phyloP scores from a whole-genome alignment of 2,113 vertebrate genomes.

The Nanorana parkeri region DNA sequence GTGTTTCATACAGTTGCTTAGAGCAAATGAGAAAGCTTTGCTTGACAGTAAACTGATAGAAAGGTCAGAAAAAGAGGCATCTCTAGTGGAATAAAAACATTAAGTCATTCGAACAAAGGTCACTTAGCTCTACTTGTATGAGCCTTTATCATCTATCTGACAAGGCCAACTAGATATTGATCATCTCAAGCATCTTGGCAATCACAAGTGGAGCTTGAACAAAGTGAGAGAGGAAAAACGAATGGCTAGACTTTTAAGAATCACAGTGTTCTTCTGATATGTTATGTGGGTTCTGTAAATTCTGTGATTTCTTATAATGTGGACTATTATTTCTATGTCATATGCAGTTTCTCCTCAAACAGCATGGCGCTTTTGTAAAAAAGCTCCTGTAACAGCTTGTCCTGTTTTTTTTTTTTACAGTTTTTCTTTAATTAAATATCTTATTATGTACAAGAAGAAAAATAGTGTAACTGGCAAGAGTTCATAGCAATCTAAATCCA shows the following conservation, averaged over 20 bases:
- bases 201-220: slow-evolving; percentile 56
- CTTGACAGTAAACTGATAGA: slow-evolving; percentile 68
- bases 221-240: slow-evolving; percentile 43
- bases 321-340: slow-evolving; percentile 26
- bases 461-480: neutral
- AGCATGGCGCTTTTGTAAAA: slow-evolving; percentile 15
- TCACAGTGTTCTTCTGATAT: slow-evolving; percentile 30
- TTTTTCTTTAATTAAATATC: slow-evolving; percentile 11
- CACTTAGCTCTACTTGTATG: slow-evolving; percentile 75
- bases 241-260: slow-evolving; percentile 51
- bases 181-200: slow-evolving; percentile 62
- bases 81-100: slow-evolving; percentile 59
- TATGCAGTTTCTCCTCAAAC: slow-evolving; percentile 26
- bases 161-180: slow-evolving; percentile 80
- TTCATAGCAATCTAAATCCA: neutral
- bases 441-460: slow-evolving; percentile 4
- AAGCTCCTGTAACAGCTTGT: neutral
- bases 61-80: slow-evolving; percentile 69
- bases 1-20: slow-evolving; percentile 35
- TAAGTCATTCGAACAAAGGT: slow-evolving; percentile 65
- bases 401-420: neutral
- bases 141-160: slow-evolving; percentile 77
- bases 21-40: slow-evolving; percentile 50
- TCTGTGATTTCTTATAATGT: slow-evolving; percentile 45
- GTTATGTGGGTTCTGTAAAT: slow-evolving; percentile 40